Conservation (phyloP, 2,113 vertebrate species). For the Anoura caudifer region DNA sequence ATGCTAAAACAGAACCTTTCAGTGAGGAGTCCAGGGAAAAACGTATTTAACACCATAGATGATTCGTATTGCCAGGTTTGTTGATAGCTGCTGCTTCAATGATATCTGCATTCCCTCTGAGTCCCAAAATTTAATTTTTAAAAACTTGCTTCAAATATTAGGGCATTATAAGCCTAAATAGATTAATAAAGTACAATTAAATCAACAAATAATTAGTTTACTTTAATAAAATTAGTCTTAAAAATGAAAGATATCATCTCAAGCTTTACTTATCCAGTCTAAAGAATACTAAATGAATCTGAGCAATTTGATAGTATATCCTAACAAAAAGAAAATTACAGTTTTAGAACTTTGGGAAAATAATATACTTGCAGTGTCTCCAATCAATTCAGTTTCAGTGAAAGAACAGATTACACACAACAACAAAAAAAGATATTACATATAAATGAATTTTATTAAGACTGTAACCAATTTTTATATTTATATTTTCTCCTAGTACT, state of each 20-base stretch:
- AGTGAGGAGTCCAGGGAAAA: neutral
- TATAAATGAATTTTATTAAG: neutral
- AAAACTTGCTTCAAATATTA: neutral
- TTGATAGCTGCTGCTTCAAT: neutral
- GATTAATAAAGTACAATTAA: neutral
- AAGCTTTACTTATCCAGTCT: neutral
- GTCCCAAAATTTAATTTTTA: neutral
- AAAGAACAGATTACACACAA: neutral
- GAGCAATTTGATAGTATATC: neutral
- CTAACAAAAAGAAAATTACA: neutral
- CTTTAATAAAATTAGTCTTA: neutral
- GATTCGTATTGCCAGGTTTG: neutral
- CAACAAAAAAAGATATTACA: neutral
- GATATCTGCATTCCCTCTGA: neutral
- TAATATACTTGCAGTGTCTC: neutral
- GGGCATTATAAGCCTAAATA: neutral
- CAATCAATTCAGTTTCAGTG: neutral
- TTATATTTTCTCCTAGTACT: neutral
- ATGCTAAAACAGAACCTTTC: neutral
- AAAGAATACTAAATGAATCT: neutral
- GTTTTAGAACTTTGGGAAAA: neutral
- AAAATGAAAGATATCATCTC: neutral
- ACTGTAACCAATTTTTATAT: neutral
- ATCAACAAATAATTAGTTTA: slow-evolving; percentile 9
- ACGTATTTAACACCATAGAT: neutral